A percentile compares a stretch with the other conserved stretches of the same genome.
Evolutionary conservation across 1,140 invertebrate genomes (phyloP).

Genomic region (Euwallacea fornicatus): DNA sequence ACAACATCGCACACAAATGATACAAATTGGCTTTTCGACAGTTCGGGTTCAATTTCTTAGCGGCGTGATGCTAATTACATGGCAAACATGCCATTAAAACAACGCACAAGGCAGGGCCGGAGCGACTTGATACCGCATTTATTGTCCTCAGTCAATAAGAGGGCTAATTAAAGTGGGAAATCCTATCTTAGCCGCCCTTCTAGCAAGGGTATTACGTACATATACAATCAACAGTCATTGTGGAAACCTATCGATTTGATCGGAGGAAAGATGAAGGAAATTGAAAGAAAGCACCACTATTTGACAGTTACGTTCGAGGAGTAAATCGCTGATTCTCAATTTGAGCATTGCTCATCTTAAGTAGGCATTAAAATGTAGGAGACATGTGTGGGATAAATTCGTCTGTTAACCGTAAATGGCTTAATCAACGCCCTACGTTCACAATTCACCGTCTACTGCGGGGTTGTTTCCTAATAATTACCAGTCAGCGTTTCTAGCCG

Average conservation of each 20-base stretch:
- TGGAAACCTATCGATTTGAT: not conserved
- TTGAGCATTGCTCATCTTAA: no score
- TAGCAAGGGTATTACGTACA: constrained; percentile 3
- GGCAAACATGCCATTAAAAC: constrained; percentile 26
- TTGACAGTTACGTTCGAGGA: no score
- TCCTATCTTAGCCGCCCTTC: constrained; percentile 24
- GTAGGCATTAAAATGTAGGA: no score
- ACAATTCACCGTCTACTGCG: no score
- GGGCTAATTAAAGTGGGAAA: constrained; percentile 28
- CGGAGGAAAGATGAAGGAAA: no score
- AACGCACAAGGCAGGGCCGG: constrained; percentile 13
- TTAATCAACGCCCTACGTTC: no score
- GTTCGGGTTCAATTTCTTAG: constrained; percentile 19
- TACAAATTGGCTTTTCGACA: constrained; percentile 8
- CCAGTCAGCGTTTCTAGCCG: no score
- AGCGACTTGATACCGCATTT: constrained; percentile 19
- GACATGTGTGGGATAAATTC: no score
- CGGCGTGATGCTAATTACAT: constrained; percentile 22
- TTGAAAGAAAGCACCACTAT: no score
- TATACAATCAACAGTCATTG: constrained; percentile 19
- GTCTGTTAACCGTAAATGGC: no score
- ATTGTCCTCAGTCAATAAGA: constrained; percentile 10
- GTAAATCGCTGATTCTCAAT: no score
- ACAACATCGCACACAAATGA: not conserved
- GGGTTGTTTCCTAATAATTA: no score